Evolutionary conservation across 2,113 vertebrate species (phyloP), one percentile per base, ranked within the genome.

Genomic region (Myiagra hebetior): DNA sequence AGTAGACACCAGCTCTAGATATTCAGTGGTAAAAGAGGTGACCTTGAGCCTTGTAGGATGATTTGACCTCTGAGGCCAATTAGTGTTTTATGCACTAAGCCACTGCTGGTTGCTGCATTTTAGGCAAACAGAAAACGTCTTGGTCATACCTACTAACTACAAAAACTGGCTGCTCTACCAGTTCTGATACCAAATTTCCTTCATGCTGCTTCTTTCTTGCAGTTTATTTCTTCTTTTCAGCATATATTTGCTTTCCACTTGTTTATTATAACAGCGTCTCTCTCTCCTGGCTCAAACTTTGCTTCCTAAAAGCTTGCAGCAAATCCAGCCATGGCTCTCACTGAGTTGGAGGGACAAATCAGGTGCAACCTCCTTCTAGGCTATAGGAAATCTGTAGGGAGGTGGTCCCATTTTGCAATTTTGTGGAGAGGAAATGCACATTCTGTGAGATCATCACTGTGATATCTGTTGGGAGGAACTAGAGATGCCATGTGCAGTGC

Each of bases 371-470:
- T 74, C 26, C 44, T 89, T 47, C 16, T 19, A 44, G 52, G 41
- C 28, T 53, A 10, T 80, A 91, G 85, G 88, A 92, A 92, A 63
- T 78, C 82, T 83, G 30, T 5, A 80, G 83, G 83, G 59, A 89
- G 41, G 44, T 86, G 52, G 64, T 77, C 72, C 52, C 52, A 37
- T 44, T 69, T 77, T 81, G 56, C 78, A 78, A 75, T 41, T 77
- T 70, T 60, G 41, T 64, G 8, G 18, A 93, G 39, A 72, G 96
- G 95, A 96, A 97, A 95, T 96, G 72, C 92, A 86, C 60, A 2
- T 86, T 94, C 68, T 57, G 64, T 96, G 96, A 93, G 90, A 86
- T 94, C 93, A 95, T 92, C 31, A 31, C 62, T 9, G 7, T 37
- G 49, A 89, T 90, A 77, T 81, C 91, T 94, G 75, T 7, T 77